phyloP scores from a whole-genome alignment of 92 coral and sea anemone species.

The Ricordea florida region DNA sequence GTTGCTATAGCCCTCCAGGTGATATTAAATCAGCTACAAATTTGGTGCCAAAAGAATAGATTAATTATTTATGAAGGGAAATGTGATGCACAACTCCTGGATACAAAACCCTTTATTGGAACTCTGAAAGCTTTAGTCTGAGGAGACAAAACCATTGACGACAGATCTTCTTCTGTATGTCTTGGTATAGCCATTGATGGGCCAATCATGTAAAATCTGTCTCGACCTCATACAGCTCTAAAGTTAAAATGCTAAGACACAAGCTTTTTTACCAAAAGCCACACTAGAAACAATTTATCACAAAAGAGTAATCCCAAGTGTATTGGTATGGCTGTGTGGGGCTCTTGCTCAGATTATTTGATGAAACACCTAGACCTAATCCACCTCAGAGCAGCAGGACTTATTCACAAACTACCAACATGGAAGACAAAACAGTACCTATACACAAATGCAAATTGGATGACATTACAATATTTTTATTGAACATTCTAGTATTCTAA shows the following conservation, averaged over 20 bases:
- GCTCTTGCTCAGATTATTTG: too few relatives aligned
- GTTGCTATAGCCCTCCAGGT: conserved; percentile 13
- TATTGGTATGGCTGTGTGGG: too few relatives aligned
- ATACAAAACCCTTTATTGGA: conserved; percentile 19
- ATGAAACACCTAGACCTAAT: too few relatives aligned
- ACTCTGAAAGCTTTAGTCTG: conserved; percentile 20
- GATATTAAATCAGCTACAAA: too few relatives aligned
- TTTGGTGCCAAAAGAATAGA: too few relatives aligned
- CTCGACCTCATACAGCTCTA: conserved; percentile 21
- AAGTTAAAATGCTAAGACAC: conserved; percentile 18
- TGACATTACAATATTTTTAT: background rate
- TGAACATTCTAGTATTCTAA: too few relatives aligned
- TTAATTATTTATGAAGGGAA: conserved; percentile 2
- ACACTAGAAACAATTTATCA: too few relatives aligned
- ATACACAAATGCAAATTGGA: background rate
- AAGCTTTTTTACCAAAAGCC: conserved; percentile 18
- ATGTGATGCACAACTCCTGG: conserved; percentile 18
- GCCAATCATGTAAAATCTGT: conserved; percentile 25
- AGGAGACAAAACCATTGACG: conserved; percentile 10
- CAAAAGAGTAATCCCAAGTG: conserved; percentile 29
- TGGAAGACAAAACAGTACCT: background rate
- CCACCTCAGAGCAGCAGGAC: too few relatives aligned
- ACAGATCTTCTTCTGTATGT: conserved; percentile 12
- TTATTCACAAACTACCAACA: too few relatives aligned
- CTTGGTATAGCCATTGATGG: conserved; percentile 41